A percentile compares a stretch with the other conserved stretches of the same genome.
Evolutionary conservation across 2,888 invertebrate genomes (phyloP).

Genomic region (Meteorus cinctellus): DNA sequence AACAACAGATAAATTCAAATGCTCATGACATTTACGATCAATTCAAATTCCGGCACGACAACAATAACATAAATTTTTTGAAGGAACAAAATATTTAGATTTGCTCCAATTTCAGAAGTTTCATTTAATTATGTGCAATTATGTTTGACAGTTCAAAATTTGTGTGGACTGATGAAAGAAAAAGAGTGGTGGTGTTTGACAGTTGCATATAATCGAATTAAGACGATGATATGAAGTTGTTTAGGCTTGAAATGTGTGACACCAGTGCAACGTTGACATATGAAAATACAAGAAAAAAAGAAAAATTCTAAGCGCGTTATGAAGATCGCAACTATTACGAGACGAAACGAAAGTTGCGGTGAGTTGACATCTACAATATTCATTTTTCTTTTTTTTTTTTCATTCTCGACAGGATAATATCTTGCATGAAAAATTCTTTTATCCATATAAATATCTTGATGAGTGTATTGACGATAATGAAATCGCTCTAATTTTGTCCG

Average conservation of each 20-base stretch:
- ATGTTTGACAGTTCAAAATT: not conserved
- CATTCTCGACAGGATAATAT: not conserved
- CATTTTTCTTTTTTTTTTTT: constrained; percentile 10
- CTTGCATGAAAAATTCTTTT: not conserved
- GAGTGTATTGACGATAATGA: not conserved
- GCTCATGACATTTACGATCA: too few relatives aligned
- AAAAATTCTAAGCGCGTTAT: not conserved
- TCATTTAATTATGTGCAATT: too few relatives aligned
- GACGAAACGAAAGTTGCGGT: constrained; percentile 16
- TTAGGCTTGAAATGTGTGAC: not conserved
- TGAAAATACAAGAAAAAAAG: not conserved
- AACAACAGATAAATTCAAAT: too few relatives aligned
- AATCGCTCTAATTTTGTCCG: not conserved
- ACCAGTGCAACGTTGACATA: not conserved
- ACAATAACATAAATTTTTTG: too few relatives aligned
- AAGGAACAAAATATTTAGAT: too few relatives aligned
- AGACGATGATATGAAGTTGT: not conserved
- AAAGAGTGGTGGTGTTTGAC: not conserved
- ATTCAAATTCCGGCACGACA: too few relatives aligned
- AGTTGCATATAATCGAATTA: not conserved
- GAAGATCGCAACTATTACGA: not conserved
- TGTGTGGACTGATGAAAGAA: not conserved
- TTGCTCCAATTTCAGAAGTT: too few relatives aligned
- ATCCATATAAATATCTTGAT: not conserved
- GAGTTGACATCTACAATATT: constrained; percentile 18